Evolutionary conservation across 2,888 invertebrate genomes (phyloP), one percentile per base, ranked within the genome.

Genomic region (Brachycybe producta): DNA sequence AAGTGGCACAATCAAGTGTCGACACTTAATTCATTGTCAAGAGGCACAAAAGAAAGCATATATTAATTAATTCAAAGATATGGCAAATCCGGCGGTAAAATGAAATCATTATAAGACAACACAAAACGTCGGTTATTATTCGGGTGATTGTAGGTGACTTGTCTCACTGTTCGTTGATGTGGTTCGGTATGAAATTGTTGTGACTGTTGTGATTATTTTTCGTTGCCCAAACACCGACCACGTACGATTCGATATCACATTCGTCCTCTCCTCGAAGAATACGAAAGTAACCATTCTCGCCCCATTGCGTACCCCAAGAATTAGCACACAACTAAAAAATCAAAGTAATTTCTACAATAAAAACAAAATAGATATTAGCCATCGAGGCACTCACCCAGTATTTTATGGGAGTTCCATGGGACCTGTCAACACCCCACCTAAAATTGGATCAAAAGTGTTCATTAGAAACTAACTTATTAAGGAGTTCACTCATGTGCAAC

Each of bases 271-370:
- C 94, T 51, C 84, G 78, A 4, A 75, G 67, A 60, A 95, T 92
- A 53, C 81, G 77, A 78, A 95, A 94, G 64, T 79, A 83, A 0
- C 95, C 95, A 55, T 78, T 72, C 64, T 94, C 91, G 8, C 94
- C 95, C 94, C 94, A 95, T 57, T 78, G 71, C 0, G 67, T 62
- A 7, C 95, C 94, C 95, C 95, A 95, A 28, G 90, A 90, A 70
- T 95, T 95, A 41, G 87, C 87, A 36, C 83, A 87, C 62, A 85
- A 74, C 92, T 94, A 71, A 3, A 71, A 68, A 54, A 28, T 54
- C 55, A 52, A 36, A 44, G 36, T 5, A 24, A 52, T 11, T 7
- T 7, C 19, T 3, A 35, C 3, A 52, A 36, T 15, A 13, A 13
- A 21, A 39, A 13, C 35, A 13, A 5, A 23, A 21, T 42, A 13